These are phyloP conservation scores for Girardia tigrina DNA, from an alignment of 2,888 invertebrate genomes.

Conservation along the genomic window DNA sequence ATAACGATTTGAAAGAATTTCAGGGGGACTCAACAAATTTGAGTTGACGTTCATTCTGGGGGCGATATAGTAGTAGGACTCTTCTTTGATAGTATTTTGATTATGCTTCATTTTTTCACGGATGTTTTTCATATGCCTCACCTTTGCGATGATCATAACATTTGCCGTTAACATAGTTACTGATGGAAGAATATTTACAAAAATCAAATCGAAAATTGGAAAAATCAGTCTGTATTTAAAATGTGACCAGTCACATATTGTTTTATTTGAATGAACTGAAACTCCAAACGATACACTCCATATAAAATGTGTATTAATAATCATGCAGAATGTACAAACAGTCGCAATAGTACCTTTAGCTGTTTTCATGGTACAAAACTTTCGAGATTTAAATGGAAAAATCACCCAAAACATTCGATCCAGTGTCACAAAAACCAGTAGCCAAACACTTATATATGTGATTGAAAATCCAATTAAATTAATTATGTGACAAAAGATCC, in stretches of 20 bases:
- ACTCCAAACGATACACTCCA: background rate
- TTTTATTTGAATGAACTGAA: background rate
- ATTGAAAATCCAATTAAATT: background rate
- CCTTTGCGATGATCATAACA: constrained; percentile 31
- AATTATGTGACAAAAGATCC: constrained; percentile 2
- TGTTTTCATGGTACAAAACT: constrained; percentile 27
- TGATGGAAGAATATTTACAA: constrained; percentile 28
- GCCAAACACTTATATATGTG: constrained; percentile 33
- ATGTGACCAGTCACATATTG: background rate
- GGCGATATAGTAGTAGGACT: background rate
- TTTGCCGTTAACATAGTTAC: constrained; percentile 35
- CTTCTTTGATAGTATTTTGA: background rate
- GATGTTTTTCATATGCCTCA: constrained; percentile 30
- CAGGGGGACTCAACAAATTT: background rate
- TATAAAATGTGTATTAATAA: constrained; percentile 20
- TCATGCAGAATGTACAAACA: background rate
- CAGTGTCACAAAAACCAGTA: constrained; percentile 30
- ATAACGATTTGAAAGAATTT: background rate
- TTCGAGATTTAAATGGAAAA: constrained; percentile 36
- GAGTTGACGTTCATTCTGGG: background rate
- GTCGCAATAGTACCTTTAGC: constrained; percentile 9
- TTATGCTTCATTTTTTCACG: constrained; percentile 27
- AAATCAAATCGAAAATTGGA: constrained; percentile 30
- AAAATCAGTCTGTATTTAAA: background rate
- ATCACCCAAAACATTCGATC: constrained; percentile 37